phyloP scores from a whole-genome alignment of 2,113 vertebrate species.

The Lethenteron camtschaticum region DNA sequence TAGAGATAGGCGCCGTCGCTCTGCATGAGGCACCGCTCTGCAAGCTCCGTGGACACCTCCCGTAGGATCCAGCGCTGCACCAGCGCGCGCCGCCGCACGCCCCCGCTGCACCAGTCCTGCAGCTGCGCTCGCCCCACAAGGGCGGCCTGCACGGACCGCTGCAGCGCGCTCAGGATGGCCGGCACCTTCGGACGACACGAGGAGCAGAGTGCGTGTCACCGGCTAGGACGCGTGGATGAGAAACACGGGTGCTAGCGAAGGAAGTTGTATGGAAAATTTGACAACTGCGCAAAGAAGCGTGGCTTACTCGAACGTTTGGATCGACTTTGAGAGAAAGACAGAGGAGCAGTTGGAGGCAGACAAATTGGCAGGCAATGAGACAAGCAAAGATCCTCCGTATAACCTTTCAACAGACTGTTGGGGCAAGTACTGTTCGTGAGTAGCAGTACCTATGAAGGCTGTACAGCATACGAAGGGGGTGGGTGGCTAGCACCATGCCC shows the following conservation, averaged over 20 bases:
- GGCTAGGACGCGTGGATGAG: not conserved
- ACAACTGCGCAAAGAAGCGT: not conserved
- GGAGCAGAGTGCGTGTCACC: constrained; percentile 9
- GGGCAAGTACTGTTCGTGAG: too few species aligned
- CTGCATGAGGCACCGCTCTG: constrained; percentile 80
- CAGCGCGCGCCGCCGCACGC: constrained; percentile 83
- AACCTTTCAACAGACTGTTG: too few species aligned
- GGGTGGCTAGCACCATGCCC: too few species aligned
- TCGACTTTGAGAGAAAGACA: not conserved
- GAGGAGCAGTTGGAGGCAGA: not conserved
- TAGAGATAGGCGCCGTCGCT: constrained; percentile 94
- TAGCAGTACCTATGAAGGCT: too few species aligned
- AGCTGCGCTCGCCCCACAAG: constrained; percentile 96
- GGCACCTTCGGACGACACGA: constrained; percentile 43
- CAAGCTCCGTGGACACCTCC: constrained; percentile 72
- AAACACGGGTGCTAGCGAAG: not conserved
- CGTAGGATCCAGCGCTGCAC: constrained; percentile 95
- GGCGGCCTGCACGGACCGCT: constrained; percentile 88
- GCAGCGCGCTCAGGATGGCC: constrained; percentile 77
- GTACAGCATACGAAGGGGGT: too few species aligned
- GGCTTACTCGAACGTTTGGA: not conserved
- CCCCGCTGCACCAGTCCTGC: constrained; percentile 96
- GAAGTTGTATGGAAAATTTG: not conserved
- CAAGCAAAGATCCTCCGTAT: too few species aligned
- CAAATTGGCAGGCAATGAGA: too few species aligned